phyloP scores from a whole-genome alignment of 2,888 invertebrate genomes.

The Netelia virgata region DNA sequence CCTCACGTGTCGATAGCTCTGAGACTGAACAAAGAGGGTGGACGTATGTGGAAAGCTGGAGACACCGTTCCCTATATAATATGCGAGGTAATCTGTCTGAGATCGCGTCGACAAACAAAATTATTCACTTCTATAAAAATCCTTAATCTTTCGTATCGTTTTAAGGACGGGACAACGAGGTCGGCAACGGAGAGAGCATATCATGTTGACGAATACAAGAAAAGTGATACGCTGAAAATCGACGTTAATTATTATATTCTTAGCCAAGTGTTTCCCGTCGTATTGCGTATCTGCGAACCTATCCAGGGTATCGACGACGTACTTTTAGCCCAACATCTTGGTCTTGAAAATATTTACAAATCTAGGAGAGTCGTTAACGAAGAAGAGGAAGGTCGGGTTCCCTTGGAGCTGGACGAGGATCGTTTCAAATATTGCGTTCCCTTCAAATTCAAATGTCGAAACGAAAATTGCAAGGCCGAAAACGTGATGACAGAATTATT shows the following conservation, averaged over 20 bases:
- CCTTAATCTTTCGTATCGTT: slow-evolving; percentile 63
- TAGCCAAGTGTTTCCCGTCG: slow-evolving; percentile 98
- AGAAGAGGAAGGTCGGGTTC: slow-evolving; percentile 74
- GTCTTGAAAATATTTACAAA: slow-evolving; percentile 84
- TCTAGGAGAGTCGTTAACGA: slow-evolving; percentile 76
- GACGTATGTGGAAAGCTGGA: slow-evolving; percentile 94
- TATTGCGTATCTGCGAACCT: slow-evolving; percentile 97
- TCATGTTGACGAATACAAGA: slow-evolving; percentile 95
- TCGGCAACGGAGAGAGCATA: slow-evolving; percentile 96
- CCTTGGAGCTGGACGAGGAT: slow-evolving; percentile 85
- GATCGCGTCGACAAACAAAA: background rate
- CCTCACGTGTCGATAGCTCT: slow-evolving; percentile 94
- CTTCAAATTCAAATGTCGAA: slow-evolving; percentile 88
- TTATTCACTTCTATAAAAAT: slow-evolving; percentile 16
- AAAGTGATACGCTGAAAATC: slow-evolving; percentile 89
- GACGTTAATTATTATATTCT: slow-evolving; percentile 97
- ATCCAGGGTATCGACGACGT: slow-evolving; percentile 97
- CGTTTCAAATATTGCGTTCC: slow-evolving; percentile 87
- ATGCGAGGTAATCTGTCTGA: slow-evolving; percentile 88
- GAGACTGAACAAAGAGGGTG: slow-evolving; percentile 93
- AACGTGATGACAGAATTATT: slow-evolving; percentile 85
- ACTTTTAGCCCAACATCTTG: slow-evolving; percentile 95
- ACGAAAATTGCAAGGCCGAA: slow-evolving; percentile 84
- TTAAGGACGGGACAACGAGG: slow-evolving; percentile 90
- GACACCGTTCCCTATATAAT: slow-evolving; percentile 98